Percentiles rank a stretch among this genome's conserved stretches.
phyloP scores from a whole-genome alignment of 2,797 vertebrate species.

The Chrosomus eos region DNA sequence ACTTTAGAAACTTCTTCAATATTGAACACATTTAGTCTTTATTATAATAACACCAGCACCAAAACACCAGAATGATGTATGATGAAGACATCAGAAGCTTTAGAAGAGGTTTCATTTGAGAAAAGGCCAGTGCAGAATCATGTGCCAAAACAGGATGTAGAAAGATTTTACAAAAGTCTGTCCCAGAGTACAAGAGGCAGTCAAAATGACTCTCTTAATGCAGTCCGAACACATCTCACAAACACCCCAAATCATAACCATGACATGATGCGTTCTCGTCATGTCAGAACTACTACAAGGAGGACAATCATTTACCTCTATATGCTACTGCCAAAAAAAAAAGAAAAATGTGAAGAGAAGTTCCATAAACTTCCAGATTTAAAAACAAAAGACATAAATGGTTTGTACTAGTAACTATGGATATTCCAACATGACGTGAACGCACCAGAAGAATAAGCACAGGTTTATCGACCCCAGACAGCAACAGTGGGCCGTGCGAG shows the following conservation, averaged over 20 bases:
- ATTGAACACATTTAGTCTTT: slow-evolving; percentile 52
- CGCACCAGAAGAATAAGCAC: background rate
- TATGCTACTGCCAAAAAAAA: background rate
- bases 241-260: background rate
- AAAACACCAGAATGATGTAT: slow-evolving; percentile 61
- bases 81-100: slow-evolving; percentile 54
- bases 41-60: slow-evolving; percentile 71
- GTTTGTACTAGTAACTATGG: background rate
- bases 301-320: background rate
- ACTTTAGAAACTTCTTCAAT: slow-evolving; percentile 68
- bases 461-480: background rate
- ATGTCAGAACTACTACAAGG: background rate
- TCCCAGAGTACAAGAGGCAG: slow-evolving; percentile 35
- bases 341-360: background rate
- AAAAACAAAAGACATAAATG: background rate
- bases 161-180: slow-evolving; percentile 52
- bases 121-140: slow-evolving; percentile 65
- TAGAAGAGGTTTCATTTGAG: slow-evolving; percentile 32
- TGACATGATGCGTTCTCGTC: background rate
- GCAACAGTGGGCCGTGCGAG: too few species aligned
- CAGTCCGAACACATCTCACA: background rate
- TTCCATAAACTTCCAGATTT: background rate
- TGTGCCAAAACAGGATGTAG: slow-evolving; percentile 59
- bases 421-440: background rate
- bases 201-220: slow-evolving; percentile 10